Evolutionary conservation across 2,888 invertebrate genomes (phyloP).

Genomic region (Agrotis exclamationis): DNA sequence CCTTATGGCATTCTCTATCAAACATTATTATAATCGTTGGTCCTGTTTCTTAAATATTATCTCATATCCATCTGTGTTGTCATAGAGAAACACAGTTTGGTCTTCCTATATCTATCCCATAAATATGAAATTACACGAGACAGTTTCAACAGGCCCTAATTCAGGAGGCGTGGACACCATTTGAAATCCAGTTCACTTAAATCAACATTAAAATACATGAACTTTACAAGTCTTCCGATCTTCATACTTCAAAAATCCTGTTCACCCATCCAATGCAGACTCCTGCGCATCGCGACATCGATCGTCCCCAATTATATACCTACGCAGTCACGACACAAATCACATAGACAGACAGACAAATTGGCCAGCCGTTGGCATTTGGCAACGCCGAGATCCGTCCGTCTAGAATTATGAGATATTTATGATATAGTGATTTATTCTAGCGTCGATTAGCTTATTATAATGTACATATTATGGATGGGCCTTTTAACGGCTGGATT

Average conservation of each 20-base stretch:
- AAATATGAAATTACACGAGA: not conserved
- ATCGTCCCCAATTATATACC: conserved; percentile 75
- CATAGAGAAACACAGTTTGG: not conserved
- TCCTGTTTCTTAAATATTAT: not conserved
- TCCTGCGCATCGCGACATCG: conserved; percentile 63
- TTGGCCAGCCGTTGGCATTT: conserved; percentile 73
- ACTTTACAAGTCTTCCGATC: not conserved
- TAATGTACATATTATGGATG: conserved; percentile 50
- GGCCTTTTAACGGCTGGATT: conserved; percentile 45
- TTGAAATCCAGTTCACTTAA: conserved; percentile 8
- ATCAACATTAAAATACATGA: conserved; percentile 10
- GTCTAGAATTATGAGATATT: conserved; percentile 69
- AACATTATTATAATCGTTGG: not conserved
- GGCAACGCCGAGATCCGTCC: conserved; percentile 67
- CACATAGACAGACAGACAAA: conserved; percentile 76
- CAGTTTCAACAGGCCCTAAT: conserved; percentile 12
- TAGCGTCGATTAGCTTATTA: conserved; percentile 55
- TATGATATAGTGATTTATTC: conserved; percentile 66
- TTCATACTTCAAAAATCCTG: conserved; percentile 25
- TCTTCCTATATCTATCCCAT: conserved; percentile 9
- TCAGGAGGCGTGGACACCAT: conserved; percentile 32
- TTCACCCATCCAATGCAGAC: conserved; percentile 43
- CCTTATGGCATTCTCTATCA: not conserved
- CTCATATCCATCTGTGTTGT: not conserved
- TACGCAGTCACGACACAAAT: conserved; percentile 74